These are phyloP conservation scores for Microtus pennsylvanicus DNA, from an alignment of 2,113 vertebrate genomes.

Conservation along the genomic window DNA sequence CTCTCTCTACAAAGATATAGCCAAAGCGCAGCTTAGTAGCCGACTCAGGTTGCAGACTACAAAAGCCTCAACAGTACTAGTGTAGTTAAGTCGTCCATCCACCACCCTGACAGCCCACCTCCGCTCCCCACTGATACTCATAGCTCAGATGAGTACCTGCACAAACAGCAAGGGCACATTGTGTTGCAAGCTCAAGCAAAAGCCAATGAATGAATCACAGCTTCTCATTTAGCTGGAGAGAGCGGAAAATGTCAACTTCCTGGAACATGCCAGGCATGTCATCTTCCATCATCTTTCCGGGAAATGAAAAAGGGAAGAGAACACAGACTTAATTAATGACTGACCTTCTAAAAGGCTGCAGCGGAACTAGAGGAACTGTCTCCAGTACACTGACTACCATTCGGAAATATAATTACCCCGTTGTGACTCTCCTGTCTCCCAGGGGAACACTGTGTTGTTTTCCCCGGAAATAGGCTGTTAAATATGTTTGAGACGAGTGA, in stretches of 20 bases:
- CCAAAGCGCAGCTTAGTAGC: not conserved
- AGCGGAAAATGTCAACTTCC: conserved; percentile 26
- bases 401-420: conserved; percentile 12
- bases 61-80: not conserved
- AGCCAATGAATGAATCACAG: not conserved
- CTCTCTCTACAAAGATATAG: not conserved
- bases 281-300: conserved; percentile 54
- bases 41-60: not conserved
- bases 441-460: not conserved
- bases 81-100: not conserved
- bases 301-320: conserved; percentile 21
- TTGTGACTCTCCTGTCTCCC: conserved; percentile 14
- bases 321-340: conserved; percentile 28
- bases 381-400: not conserved
- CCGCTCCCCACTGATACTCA: not conserved
- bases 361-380: not conserved
- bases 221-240: conserved; percentile 50
- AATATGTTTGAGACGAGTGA: not conserved
- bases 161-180: conserved; percentile 5
- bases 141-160: not conserved
- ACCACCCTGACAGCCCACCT: not conserved
- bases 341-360: conserved; percentile 39
- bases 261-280: conserved; percentile 20
- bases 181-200: conserved; percentile 26
- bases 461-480: not conserved